Evolutionary conservation across 2,888 invertebrate species (phyloP), one percentile per base, ranked within the genome.

Genomic region (Malacosoma neustria): DNA sequence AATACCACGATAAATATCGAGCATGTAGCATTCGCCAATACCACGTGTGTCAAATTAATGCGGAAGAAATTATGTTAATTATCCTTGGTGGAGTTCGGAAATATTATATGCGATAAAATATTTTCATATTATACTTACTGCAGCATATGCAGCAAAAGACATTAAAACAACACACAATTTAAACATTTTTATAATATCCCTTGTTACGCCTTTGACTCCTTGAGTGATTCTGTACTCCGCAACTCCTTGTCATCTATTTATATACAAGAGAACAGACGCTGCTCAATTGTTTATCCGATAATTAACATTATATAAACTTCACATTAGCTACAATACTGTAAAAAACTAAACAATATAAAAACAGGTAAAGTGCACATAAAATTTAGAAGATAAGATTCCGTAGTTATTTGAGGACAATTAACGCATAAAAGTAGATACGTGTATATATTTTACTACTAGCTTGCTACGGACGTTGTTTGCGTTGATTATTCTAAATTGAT

Each of bases 311-410:
- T 6, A 12, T 7, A 29, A 13, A 22, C 22, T 22, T 22, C 22
- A 22, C 22, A 22, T 9, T 22, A 22, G 3, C 22, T 22, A 22
- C 3, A 22, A 22, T 22, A 22, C 22, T 22, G 54, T 54, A 11
- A 36, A 44, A 37, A 43, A 37, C 9, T 9, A 22, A 5, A 22
- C 6, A 22, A 22, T 22, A 22, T 7, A 22, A 22, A 22, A 22
- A n/a, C n/a, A n/a, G n/a, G n/a, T n/a, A n/a, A n/a, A n/a, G n/a
- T n/a, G n/a, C n/a, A n/a, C n/a, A n/a, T n/a, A n/a, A n/a, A n/a
- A n/a, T n/a, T n/a, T n/a, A n/a, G n/a, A n/a, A n/a, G n/a, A n/a
- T n/a, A n/a, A n/a, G n/a, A n/a, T n/a, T n/a, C n/a, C n/a, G n/a
- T n/a, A n/a, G n/a, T n/a, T n/a, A n/a, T n/a, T n/a, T n/a, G n/a